A percentile compares a stretch with the other conserved stretches of the same genome.
Evolutionary conservation across 2,113 vertebrate genomes (phyloP).

Genomic region (Bubo scandiacus): DNA sequence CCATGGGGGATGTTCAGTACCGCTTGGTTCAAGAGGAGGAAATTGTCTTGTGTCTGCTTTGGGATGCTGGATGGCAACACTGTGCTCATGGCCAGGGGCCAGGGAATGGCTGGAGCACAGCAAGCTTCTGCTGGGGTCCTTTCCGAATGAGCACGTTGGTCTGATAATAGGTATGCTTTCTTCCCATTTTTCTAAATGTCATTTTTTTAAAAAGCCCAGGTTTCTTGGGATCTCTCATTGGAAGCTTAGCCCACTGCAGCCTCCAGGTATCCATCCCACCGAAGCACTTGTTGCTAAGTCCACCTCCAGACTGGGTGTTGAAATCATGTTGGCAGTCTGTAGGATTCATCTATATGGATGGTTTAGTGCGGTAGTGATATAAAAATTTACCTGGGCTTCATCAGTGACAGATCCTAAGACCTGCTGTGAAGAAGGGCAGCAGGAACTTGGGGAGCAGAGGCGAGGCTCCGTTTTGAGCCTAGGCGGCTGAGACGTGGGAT

Average conservation of each 20-base stretch:
- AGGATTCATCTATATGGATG: rapidly evolving
- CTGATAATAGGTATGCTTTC: not conserved
- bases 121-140: not conserved
- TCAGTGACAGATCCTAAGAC: not conserved
- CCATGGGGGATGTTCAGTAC: rapidly evolving
- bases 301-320: not conserved
- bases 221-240: not conserved
- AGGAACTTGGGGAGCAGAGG: not conserved
- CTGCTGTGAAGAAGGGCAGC: not conserved
- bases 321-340: rapidly evolving
- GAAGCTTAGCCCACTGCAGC: not conserved
- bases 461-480: not conserved
- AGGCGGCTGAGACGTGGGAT: not conserved
- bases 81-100: not conserved
- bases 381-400: not conserved
- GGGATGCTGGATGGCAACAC: not conserved
- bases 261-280: not conserved
- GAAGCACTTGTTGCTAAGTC: not conserved
- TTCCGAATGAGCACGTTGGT: rapidly evolving
- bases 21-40: not conserved
- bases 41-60: not conserved
- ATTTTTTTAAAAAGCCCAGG: not conserved
- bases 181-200: not conserved
- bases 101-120: not conserved
- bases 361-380: not conserved